These are phyloP conservation scores for Theretra japonica DNA, from an alignment of 2,888 invertebrate species.

Conservation along the genomic window DNA sequence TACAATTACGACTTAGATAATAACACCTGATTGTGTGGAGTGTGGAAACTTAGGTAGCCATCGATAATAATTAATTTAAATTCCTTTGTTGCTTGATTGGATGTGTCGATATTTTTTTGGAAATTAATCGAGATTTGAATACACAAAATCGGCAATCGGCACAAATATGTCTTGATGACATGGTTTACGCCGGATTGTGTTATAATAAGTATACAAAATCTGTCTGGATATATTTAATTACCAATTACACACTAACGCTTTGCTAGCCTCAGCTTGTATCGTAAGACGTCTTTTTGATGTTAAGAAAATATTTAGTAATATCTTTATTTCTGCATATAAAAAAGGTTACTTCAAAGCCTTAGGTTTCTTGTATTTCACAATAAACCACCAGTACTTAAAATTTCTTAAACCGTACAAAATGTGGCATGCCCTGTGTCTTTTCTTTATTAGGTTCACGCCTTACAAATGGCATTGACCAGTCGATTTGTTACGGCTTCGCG, in stretches of 20 bases:
- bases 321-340: neutral
- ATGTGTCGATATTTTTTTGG: neutral
- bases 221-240: no score
- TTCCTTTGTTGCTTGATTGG: conserved; percentile 1
- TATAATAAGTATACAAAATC: no score
- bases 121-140: neutral
- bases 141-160: no score
- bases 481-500: conserved; percentile 50
- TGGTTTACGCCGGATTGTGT: neutral
- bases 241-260: no score
- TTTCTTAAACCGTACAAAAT: conserved; percentile 11
- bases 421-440: conserved; percentile 20
- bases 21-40: conserved; percentile 23
- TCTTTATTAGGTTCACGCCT: conserved; percentile 27
- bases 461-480: conserved; percentile 55
- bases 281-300: no score
- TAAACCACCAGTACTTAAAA: neutral
- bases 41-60: conserved; percentile 16
- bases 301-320: neutral
- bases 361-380: neutral
- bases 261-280: no score
- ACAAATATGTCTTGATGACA: no score
- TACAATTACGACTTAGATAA: conserved; percentile 37
- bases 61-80: conserved; percentile 12
- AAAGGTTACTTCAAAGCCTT: neutral